These are phyloP conservation scores for Aspidiotus rigidus DNA, from an alignment of 2,888 invertebrate species.

Conservation along the genomic window DNA sequence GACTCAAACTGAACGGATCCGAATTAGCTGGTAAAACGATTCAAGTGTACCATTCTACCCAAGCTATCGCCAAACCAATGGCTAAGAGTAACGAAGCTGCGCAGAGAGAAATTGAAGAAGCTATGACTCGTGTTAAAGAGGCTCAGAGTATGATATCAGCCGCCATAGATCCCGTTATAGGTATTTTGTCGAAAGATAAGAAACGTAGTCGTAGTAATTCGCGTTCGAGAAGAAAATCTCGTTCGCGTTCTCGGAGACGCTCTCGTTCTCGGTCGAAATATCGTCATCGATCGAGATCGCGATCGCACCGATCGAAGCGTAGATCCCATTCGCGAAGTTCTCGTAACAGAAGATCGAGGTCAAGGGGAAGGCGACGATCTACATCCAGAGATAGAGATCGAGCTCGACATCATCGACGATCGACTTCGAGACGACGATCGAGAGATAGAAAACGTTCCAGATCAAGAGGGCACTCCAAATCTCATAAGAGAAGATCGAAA, in stretches of 20 bases:
- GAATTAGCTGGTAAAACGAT: slow-evolving; percentile 63
- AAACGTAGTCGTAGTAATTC: slow-evolving; percentile 52
- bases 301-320: slow-evolving; percentile 45
- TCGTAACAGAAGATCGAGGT: slow-evolving; percentile 23
- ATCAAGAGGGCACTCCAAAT: slow-evolving; percentile 23
- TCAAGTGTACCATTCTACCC: slow-evolving; percentile 77
- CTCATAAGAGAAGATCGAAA: slow-evolving; percentile 21
- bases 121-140: slow-evolving; percentile 92
- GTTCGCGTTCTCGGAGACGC: slow-evolving; percentile 41
- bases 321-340: slow-evolving; percentile 38
- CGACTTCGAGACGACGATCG: slow-evolving; percentile 26
- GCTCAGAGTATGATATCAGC: slow-evolving; percentile 91
- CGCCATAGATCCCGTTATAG: slow-evolving; percentile 84
- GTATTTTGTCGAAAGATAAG: slow-evolving; percentile 69
- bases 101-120: slow-evolving; percentile 90
- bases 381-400: slow-evolving; percentile 16
- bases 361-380: slow-evolving; percentile 26
- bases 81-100: slow-evolving; percentile 93
- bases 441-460: slow-evolving; percentile 20
- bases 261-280: slow-evolving; percentile 44
- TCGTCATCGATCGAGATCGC: slow-evolving; percentile 47
- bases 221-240: slow-evolving; percentile 40
- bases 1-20: slow-evolving; percentile 72
- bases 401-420: slow-evolving; percentile 4
- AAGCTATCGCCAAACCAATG: slow-evolving; percentile 84